Evolutionary conservation across 1,140 invertebrate genomes (phyloP).

Genomic region (Zaprionus tsacasi): DNA sequence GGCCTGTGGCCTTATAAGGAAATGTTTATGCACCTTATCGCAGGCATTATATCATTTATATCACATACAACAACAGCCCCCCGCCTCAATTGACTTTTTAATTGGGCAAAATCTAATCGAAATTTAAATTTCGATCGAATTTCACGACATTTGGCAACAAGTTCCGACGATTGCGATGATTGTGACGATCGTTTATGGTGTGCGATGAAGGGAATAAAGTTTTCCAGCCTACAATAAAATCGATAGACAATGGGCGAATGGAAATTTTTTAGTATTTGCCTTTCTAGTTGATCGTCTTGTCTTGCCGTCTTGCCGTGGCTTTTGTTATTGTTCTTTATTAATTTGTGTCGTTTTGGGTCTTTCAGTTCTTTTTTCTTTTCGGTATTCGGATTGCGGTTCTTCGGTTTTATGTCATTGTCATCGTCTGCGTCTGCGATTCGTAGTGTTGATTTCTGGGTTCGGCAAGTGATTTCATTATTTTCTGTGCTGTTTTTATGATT

Average conservation of each 20-base stretch:
- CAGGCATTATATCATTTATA: not conserved
- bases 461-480: slow-evolving; percentile 58
- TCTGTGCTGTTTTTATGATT: slow-evolving; percentile 62
- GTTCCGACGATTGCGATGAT: not conserved
- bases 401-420: slow-evolving; percentile 65
- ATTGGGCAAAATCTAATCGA: slow-evolving; percentile 35
- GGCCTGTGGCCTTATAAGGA: not conserved
- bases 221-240: slow-evolving; percentile 43
- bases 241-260: slow-evolving; percentile 51
- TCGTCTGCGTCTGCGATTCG: slow-evolving; percentile 38
- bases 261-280: slow-evolving; percentile 46
- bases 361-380: not conserved
- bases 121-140: slow-evolving; percentile 48
- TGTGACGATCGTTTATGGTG: slow-evolving; percentile 10
- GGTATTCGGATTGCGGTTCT: slow-evolving; percentile 42
- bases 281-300: slow-evolving; percentile 45
- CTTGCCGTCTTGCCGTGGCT: not conserved
- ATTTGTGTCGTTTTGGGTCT: slow-evolving; percentile 1
- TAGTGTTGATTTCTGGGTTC: slow-evolving; percentile 63
- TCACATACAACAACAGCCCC: not conserved
- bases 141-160: slow-evolving; percentile 25
- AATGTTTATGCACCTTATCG: slow-evolving; percentile 8
- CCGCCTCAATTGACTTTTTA: not conserved
- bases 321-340: slow-evolving; percentile 55
- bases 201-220: slow-evolving; percentile 22